Conservation (phyloP, 2,113 vertebrate species). For the Mesembrinibis cayennensis region DNA sequence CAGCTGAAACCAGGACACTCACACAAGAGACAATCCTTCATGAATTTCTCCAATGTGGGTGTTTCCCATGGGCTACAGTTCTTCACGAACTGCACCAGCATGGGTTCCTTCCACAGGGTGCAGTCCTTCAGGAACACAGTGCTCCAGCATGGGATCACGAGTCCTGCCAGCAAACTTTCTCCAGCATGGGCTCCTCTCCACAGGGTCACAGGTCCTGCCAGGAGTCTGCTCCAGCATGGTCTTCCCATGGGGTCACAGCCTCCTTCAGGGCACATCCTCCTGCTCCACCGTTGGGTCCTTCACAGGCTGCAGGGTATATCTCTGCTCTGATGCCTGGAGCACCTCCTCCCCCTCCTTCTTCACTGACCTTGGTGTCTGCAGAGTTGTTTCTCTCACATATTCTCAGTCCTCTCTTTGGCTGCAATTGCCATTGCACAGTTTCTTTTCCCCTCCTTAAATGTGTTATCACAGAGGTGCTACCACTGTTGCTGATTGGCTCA, state of each 20-base stretch:
- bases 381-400: not conserved
- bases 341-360: not conserved
- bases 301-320: not conserved
- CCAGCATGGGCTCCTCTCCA: not conserved
- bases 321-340: not conserved
- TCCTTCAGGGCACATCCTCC: not conserved
- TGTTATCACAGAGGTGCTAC: not conserved
- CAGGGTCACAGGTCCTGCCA: not conserved
- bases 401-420: not conserved
- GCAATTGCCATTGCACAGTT: not conserved
- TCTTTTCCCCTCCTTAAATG: not conserved
- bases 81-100: not conserved
- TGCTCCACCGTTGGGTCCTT: not conserved
- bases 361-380: not conserved
- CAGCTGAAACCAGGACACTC: too few species aligned
- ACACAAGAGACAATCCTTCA: not conserved
- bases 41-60: fast-evolving
- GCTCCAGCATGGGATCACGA: fast-evolving
- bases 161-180: not conserved
- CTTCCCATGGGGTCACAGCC: not conserved
- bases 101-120: not conserved
- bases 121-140: not conserved
- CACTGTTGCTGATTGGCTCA: not conserved
- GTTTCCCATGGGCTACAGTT: not conserved
- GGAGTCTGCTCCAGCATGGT: not conserved